Conservation (phyloP, 2,113 vertebrate species). For the Callorhinus ursinus region DNA sequence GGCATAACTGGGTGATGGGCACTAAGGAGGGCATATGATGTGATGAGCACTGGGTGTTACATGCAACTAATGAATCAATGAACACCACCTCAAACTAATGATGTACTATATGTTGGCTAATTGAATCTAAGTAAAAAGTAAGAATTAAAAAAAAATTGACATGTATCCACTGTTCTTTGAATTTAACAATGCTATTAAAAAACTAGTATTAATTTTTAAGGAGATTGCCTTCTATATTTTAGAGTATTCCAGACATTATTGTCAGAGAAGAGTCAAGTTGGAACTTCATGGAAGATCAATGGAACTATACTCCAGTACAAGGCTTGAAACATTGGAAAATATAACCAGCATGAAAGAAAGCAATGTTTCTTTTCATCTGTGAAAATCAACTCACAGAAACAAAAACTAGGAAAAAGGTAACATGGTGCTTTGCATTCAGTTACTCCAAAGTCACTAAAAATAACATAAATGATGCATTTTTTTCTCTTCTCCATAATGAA, state of each 20-base stretch:
- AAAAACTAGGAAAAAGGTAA: constrained; percentile 15
- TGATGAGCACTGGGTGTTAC: too few relatives aligned
- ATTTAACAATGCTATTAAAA: not conserved
- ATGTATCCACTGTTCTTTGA: not conserved
- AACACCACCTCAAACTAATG: too few relatives aligned
- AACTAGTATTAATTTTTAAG: not conserved
- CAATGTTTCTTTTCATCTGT: not conserved
- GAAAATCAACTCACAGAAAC: constrained; percentile 26
- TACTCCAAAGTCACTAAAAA: constrained; percentile 29
- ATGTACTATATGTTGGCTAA: too few relatives aligned
- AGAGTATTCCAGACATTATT: not conserved
- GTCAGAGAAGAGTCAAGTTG: not conserved
- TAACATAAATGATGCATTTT: constrained; percentile 1
- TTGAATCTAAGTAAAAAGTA: too few relatives aligned
- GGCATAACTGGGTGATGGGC: too few relatives aligned
- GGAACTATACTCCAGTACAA: not conserved
- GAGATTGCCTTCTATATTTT: not conserved
- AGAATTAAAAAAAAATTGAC: not conserved
- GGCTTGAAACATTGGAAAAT: not conserved
- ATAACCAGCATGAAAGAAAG: not conserved
- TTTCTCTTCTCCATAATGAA: constrained; percentile 56
- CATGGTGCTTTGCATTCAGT: not conserved
- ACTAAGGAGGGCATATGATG: too few relatives aligned
- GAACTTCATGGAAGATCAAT: not conserved
- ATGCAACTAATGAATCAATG: too few relatives aligned